Evolutionary conservation across 2,113 vertebrate species (phyloP).

Genomic region (Tinamus guttatus): DNA sequence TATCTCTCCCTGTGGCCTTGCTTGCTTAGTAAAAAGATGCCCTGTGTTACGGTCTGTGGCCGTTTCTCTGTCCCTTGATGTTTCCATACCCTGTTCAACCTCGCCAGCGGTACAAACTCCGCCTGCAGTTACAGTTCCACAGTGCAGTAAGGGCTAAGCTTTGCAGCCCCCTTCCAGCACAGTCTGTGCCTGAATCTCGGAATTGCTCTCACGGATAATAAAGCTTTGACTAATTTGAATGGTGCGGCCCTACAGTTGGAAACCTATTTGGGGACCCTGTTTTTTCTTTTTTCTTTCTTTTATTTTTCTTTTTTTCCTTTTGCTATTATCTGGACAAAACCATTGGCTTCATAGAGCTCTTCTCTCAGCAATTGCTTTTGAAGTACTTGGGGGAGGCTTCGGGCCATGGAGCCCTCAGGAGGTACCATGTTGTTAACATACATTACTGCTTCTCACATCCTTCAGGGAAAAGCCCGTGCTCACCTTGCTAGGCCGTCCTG

Average conservation of each 20-base stretch:
- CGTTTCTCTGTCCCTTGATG: not conserved
- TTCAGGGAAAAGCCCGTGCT: not conserved
- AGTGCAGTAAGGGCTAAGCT: not conserved
- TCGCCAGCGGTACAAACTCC: not conserved
- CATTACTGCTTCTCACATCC: fast-evolving
- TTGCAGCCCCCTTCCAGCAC: too few species aligned
- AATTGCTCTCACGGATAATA: not conserved
- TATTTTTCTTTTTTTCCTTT: too few species aligned
- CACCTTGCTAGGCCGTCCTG: not conserved
- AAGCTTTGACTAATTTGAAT: not conserved
- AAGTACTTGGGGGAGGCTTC: not conserved
- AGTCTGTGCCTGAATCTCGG: not conserved
- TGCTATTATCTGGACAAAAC: not conserved
- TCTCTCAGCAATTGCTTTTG: not conserved
- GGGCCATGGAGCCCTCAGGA: not conserved
- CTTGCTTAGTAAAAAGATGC: not conserved
- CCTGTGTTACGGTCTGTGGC: not conserved
- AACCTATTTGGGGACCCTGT: not conserved
- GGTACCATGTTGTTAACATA: not conserved
- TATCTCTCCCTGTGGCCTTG: not conserved
- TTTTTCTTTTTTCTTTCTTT: not conserved
- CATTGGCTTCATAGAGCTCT: not conserved
- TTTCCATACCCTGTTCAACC: not conserved
- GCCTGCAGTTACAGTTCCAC: not conserved
- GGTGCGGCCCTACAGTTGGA: not conserved